Conservation (phyloP, 2,113 vertebrate genomes). For the Phoxinus phoxinus region DNA sequence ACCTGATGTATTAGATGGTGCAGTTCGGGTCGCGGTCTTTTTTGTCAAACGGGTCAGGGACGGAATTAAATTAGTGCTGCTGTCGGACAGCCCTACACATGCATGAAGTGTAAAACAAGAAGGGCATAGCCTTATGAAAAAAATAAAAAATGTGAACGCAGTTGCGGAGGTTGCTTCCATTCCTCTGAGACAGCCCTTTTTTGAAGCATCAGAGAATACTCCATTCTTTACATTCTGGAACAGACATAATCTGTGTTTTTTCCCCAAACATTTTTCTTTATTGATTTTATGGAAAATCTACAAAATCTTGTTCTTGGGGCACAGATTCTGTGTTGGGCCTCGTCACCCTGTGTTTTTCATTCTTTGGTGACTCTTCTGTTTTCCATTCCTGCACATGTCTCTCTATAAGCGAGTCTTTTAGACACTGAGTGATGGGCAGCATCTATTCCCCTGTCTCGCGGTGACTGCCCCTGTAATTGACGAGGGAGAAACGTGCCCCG, state of each 20-base stretch:
- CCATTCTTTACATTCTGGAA: background rate
- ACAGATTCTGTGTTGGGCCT: background rate
- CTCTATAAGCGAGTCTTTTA: slow-evolving; percentile 20
- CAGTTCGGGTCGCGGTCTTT: no score
- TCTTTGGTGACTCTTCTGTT: background rate
- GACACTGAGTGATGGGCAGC: slow-evolving; percentile 45
- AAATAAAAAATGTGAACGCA: no score
- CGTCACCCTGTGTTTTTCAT: background rate
- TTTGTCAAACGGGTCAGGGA: no score
- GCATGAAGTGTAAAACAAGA: no score
- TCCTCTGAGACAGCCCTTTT: background rate
- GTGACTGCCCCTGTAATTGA: slow-evolving; percentile 51
- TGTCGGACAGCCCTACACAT: no score
- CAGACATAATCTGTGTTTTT: background rate
- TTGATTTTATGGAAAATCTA: background rate
- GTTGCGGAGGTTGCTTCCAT: no score
- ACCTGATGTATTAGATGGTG: no score
- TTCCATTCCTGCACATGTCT: background rate
- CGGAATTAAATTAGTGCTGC: no score
- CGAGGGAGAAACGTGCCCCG: slow-evolving; percentile 54
- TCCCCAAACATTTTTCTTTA: background rate
- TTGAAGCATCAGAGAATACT: background rate
- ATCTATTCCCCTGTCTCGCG: slow-evolving; percentile 53
- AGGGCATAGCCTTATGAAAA: no score
- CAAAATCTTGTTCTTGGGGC: no score